phyloP scores from a whole-genome alignment of 2,888 invertebrate genomes.

The Resseliella maxima region DNA sequence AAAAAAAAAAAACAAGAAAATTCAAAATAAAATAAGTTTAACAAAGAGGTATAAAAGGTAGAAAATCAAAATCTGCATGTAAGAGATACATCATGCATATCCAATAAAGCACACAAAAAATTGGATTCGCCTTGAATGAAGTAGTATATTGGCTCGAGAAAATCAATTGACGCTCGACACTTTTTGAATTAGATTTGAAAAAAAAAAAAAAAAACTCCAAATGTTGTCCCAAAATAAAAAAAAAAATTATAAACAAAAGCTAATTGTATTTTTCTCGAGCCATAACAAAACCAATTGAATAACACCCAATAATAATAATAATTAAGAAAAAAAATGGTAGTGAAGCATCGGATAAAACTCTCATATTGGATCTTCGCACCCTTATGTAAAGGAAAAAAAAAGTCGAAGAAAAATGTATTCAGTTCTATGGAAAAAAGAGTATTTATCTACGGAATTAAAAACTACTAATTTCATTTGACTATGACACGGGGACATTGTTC shows the following conservation, averaged over 20 bases:
- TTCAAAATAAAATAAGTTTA: not conserved
- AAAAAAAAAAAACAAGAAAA: slow-evolving; percentile 54
- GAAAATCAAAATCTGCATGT: not conserved
- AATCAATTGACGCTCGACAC: not conserved
- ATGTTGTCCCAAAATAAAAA: not conserved
- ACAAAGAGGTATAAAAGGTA: not conserved
- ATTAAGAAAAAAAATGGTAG: not conserved
- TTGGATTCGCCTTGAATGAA: not conserved
- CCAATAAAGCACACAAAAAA: slow-evolving; percentile 30
- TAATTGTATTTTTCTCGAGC: not conserved
- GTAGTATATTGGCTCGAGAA: not conserved
- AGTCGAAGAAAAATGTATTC: not conserved
- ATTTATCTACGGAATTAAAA: not conserved
- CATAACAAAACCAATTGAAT: slow-evolving; percentile 8
- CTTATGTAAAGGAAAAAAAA: not conserved
- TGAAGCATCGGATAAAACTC: not conserved
- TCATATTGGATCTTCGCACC: not conserved
- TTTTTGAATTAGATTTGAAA: not conserved
- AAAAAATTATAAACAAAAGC: not conserved
- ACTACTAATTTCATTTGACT: not conserved
- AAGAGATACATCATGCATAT: slow-evolving; percentile 38
- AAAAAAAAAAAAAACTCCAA: not conserved
- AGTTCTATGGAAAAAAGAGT: not conserved
- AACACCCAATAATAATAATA: not conserved
- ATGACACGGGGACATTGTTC: not conserved